Evolutionary conservation across 2,888 invertebrate genomes (phyloP).

Genomic region (Watsonalla binaria): DNA sequence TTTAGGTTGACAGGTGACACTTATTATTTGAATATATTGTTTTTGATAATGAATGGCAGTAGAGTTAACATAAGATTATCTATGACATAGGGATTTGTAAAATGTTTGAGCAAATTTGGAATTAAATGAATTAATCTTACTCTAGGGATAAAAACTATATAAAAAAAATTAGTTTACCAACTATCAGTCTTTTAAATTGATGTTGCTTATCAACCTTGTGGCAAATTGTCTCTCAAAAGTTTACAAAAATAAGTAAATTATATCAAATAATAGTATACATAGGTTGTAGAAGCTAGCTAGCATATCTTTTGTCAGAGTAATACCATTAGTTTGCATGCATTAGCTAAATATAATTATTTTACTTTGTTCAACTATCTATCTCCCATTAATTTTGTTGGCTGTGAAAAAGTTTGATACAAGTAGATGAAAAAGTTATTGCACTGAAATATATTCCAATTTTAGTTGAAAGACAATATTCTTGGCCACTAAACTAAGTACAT

Average conservation of each 20-base stretch:
- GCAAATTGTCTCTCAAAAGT: constrained; percentile 74
- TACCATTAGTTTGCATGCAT: constrained; percentile 17
- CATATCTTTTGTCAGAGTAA: constrained; percentile 55
- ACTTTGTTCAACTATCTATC: background rate
- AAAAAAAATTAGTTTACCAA: constrained; percentile 75
- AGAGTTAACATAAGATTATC: constrained; percentile 50
- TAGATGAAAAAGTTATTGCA: no score
- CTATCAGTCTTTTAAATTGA: constrained; percentile 81
- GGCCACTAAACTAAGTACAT: constrained; percentile 19
- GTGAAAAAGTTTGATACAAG: no score
- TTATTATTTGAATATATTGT: background rate
- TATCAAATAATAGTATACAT: constrained; percentile 10
- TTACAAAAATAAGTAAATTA: constrained; percentile 56
- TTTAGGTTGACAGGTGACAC: background rate
- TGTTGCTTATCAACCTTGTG: constrained; percentile 75
- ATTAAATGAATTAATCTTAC: constrained; percentile 69
- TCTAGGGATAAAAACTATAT: constrained; percentile 73
- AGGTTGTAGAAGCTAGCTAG: constrained; percentile 33
- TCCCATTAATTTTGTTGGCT: no score
- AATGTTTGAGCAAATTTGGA: constrained; percentile 75
- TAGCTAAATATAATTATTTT: background rate
- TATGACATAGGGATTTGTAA: constrained; percentile 33
- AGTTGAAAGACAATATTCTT: background rate
- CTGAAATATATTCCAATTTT: no score
- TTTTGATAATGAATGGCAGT: constrained; percentile 45